Evolutionary conservation across 2,888 invertebrate genomes (phyloP).

Genomic region (Drosophila mayaguana): DNA sequence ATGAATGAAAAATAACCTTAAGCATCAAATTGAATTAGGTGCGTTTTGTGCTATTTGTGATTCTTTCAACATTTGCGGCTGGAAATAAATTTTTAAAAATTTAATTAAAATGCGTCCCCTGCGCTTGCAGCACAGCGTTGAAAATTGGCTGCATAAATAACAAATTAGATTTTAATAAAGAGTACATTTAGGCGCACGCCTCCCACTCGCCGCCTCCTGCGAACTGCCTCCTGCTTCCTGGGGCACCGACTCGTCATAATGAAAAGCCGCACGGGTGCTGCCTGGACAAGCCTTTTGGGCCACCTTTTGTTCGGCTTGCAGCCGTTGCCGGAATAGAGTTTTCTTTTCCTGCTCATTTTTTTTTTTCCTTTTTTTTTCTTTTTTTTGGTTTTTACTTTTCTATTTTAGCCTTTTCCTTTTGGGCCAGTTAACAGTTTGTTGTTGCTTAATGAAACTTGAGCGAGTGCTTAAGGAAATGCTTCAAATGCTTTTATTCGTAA

Average conservation of each 20-base stretch:
- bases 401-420: slow-evolving; percentile 21
- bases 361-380: slow-evolving; percentile 16
- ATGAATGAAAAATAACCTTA: slow-evolving; percentile 22
- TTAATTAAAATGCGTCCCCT: slow-evolving; percentile 67
- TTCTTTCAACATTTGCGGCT: slow-evolving; percentile 35
- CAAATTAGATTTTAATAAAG: slow-evolving; percentile 78
- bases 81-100: slow-evolving; percentile 70
- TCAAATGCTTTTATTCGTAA: slow-evolving; percentile 70
- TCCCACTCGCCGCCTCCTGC: not conserved
- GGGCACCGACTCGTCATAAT: slow-evolving; percentile 29
- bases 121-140: slow-evolving; percentile 3
- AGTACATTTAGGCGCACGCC: slow-evolving; percentile 50
- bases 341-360: not conserved
- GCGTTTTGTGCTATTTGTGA: slow-evolving; percentile 1
- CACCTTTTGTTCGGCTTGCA: slow-evolving; percentile 25
- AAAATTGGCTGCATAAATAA: slow-evolving; percentile 68
- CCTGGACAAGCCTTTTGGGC: slow-evolving; percentile 65
- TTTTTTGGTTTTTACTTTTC: slow-evolving; percentile 7
- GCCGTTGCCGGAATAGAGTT: slow-evolving; percentile 3
- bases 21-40: slow-evolving; percentile 24
- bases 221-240: too few species aligned
- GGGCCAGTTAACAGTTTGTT: slow-evolving; percentile 65
- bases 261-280: slow-evolving; percentile 44
- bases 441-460: slow-evolving; percentile 72
- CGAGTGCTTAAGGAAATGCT: slow-evolving; percentile 73